Evolutionary conservation across 2,888 invertebrate genomes (phyloP), one percentile per base, ranked within the genome.

Genomic region (Drosophila subsilvestris): DNA sequence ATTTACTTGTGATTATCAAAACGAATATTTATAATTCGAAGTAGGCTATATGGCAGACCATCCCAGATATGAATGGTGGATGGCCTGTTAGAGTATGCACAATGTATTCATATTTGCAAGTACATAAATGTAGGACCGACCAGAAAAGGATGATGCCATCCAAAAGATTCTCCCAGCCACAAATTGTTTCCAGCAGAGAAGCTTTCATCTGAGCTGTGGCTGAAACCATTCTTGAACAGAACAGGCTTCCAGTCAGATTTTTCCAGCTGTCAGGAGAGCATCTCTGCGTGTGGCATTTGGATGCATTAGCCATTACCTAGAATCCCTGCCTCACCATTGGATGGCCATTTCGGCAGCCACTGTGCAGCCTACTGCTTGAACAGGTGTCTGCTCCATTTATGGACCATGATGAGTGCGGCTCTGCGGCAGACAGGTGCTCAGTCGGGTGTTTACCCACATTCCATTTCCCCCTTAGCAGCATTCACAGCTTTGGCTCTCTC

Each of bases 311-410:
- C 37, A 14, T 14, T 14, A 14, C 14, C 37, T 37, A 12, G 37
- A 5, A 14, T 37, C 37, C n/a, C 1, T n/a, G n/a, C 14, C 29
- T 10, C 25, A 25, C 27, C 42, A 8, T 25, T 27, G 20, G 27
- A 44, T 49, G 56, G n/a, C 56, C 56, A 56, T 56, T 56, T 48
- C 14, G 37, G 14, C 37, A 37, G 37, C 12, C 32, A 10, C 32
- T 32, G 12, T 9, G 47, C 18, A 14, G 14, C 25, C 10, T 25
- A 18, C 27, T 61, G 9, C 54, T 32, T 48, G 62, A 48, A 48
- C 65, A 65, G 57, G 72, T 67, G 72, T 72, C 73, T 71, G 63
- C 53, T 69, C 54, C 54, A 71, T 72, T 69, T 63, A 72, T 72
- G 54, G 49, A 45, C 32, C 73, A 27, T 72, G 62, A 69, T 69